These are phyloP conservation scores for Epinephelus awoara DNA, from an alignment of 2,797 vertebrate species.

Conservation along the genomic window DNA sequence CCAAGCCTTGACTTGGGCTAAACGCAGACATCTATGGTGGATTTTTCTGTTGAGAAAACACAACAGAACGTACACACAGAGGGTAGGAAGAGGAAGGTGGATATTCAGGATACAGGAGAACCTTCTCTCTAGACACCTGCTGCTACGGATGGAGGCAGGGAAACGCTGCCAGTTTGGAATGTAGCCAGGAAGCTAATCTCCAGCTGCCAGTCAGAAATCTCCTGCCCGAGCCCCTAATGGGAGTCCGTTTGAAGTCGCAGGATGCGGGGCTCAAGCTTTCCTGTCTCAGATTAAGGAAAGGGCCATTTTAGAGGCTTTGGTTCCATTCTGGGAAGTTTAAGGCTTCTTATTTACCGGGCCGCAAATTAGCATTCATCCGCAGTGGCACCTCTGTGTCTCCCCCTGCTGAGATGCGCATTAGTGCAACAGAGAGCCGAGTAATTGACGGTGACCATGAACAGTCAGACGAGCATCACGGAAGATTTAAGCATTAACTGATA, in stretches of 20 bases:
- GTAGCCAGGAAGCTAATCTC: slow-evolving; percentile 59
- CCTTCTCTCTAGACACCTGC: slow-evolving; percentile 56
- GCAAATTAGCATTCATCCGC: slow-evolving; percentile 22
- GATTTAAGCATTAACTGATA: background rate
- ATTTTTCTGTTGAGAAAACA: slow-evolving; percentile 10
- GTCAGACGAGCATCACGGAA: background rate
- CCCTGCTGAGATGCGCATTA: slow-evolving; percentile 12
- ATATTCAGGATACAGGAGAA: slow-evolving; percentile 6
- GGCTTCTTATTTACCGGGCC: slow-evolving; percentile 36
- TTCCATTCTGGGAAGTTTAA: slow-evolving; percentile 14
- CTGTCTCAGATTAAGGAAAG: slow-evolving; percentile 33
- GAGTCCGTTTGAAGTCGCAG: slow-evolving; percentile 58
- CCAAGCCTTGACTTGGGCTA: slow-evolving; percentile 37
- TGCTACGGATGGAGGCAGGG: slow-evolving; percentile 4
- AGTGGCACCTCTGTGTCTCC: slow-evolving; percentile 21
- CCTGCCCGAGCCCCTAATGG: slow-evolving; percentile 47
- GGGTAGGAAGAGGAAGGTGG: background rate
- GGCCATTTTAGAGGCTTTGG: slow-evolving; percentile 46
- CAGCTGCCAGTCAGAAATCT: slow-evolving; percentile 52
- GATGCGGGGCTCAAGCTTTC: slow-evolving; percentile 37
- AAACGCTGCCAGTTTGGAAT: slow-evolving; percentile 37
- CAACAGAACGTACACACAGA: background rate
- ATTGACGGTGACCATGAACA: background rate
- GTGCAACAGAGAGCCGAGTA: background rate
- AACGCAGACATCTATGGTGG: slow-evolving; percentile 42